phyloP scores from a whole-genome alignment of 2,888 invertebrate species.

The Agrotis ipsilon region DNA sequence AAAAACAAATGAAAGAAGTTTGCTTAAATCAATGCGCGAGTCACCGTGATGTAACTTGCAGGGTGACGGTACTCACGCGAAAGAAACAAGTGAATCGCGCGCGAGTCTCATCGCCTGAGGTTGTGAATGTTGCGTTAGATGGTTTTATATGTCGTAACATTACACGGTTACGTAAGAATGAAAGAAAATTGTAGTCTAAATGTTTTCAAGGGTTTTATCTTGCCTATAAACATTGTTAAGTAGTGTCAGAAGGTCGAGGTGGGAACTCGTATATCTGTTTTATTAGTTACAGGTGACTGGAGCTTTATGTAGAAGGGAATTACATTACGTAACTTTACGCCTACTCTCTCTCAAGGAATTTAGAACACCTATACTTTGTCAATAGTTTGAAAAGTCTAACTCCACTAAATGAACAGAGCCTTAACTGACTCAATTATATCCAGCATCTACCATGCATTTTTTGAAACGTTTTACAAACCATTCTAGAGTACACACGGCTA shows the following conservation, averaged over 20 bases:
- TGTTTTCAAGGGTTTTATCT: slow-evolving; percentile 35
- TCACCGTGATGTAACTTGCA: too few species aligned
- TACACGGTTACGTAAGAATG: slow-evolving; percentile 19
- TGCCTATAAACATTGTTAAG: slow-evolving; percentile 31
- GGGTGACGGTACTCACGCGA: too few species aligned
- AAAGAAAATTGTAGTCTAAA: slow-evolving; percentile 36
- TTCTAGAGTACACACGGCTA: too few species aligned
- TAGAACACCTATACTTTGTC: neutral
- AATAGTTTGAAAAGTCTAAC: too few species aligned
- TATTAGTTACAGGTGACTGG: slow-evolving; percentile 42
- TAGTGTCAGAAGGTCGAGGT: slow-evolving; percentile 22
- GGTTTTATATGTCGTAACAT: slow-evolving; percentile 22
- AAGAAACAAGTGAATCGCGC: neutral
- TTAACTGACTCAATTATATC: too few species aligned
- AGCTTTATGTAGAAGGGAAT: slow-evolving; percentile 7
- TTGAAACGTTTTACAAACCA: too few species aligned
- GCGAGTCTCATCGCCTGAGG: neutral
- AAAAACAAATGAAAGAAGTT: neutral
- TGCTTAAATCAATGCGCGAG: neutral
- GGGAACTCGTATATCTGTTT: slow-evolving; percentile 32
- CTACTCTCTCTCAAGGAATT: neutral
- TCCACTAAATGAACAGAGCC: too few species aligned
- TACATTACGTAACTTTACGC: neutral
- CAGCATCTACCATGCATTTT: too few species aligned
- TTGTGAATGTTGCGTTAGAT: neutral